Evolutionary conservation across 92 coral and sea anemone species (phyloP).

Genomic region (Actinostola sp.): DNA sequence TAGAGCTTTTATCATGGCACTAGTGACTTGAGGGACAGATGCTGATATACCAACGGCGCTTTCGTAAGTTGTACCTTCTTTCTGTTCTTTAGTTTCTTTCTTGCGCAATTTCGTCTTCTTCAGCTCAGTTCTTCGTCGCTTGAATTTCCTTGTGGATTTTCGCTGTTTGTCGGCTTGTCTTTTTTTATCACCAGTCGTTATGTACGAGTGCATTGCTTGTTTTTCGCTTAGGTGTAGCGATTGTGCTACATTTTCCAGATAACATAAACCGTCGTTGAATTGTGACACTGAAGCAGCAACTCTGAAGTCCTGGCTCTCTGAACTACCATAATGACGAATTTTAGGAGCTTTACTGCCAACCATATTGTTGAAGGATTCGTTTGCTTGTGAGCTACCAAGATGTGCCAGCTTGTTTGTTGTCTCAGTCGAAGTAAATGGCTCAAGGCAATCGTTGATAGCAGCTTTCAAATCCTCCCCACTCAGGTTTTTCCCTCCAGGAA

Average conservation of each 20-base stretch:
- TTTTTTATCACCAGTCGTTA: background rate
- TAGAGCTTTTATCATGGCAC: no score
- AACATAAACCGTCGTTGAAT: constrained; percentile 36
- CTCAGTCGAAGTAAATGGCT: background rate
- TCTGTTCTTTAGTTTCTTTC: no score
- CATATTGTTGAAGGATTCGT: constrained; percentile 37
- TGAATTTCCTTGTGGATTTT: background rate
- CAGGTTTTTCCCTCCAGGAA: constrained; percentile 40
- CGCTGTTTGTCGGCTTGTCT: background rate
- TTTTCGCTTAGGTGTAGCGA: background rate
- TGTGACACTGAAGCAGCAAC: constrained; percentile 58
- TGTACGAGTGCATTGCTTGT: background rate
- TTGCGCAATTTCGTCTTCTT: no score
- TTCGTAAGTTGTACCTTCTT: no score
- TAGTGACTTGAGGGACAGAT: no score
- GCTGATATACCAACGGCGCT: no score
- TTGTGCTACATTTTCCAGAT: constrained; percentile 20
- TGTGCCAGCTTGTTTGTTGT: constrained; percentile 17
- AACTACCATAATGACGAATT: constrained; percentile 44
- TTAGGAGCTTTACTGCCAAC: constrained; percentile 39
- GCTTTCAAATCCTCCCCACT: constrained; percentile 21
- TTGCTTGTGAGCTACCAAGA: constrained; percentile 29
- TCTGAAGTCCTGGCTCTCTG: constrained; percentile 49
- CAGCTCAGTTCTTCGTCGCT: background rate
- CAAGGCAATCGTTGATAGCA: background rate